phyloP scores from a whole-genome alignment of 2,797 vertebrate species.

The Trichosurus vulpecula region DNA sequence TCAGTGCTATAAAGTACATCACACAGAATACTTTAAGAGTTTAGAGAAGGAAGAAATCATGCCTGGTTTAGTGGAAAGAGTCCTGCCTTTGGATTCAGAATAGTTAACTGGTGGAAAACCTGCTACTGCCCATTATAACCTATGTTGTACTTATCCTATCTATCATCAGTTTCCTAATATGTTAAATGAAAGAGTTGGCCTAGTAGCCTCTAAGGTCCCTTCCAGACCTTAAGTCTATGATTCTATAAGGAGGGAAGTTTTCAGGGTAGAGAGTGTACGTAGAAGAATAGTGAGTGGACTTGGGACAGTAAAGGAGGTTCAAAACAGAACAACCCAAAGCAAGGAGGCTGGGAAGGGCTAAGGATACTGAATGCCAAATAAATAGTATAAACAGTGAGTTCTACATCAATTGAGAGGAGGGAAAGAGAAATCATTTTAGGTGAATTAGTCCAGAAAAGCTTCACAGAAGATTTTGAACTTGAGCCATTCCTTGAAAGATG shows the following conservation, averaged over 20 bases:
- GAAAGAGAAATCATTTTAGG: neutral
- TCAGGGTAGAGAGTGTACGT: neutral
- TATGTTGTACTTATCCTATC: neutral
- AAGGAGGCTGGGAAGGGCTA: neutral
- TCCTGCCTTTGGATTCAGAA: neutral
- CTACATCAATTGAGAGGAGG: neutral
- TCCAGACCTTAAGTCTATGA: neutral
- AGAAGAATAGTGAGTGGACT: neutral
- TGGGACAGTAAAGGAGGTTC: neutral
- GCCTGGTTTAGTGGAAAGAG: neutral
- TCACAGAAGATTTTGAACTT: neutral
- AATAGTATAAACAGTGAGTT: neutral
- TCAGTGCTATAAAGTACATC: neutral
- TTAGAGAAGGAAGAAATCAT: neutral
- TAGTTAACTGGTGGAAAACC: neutral
- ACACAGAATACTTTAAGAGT: neutral
- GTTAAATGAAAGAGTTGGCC: neutral
- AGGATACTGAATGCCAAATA: neutral
- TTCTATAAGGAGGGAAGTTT: too few species aligned
- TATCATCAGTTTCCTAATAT: neutral
- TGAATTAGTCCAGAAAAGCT: neutral
- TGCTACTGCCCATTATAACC: neutral
- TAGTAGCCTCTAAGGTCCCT: neutral
- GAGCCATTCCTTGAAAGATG: neutral
- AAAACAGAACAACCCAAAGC: neutral